These are phyloP conservation scores for Chaetodon trifasciatus DNA, from an alignment of 2,797 vertebrate genomes.

Conservation along the genomic window DNA sequence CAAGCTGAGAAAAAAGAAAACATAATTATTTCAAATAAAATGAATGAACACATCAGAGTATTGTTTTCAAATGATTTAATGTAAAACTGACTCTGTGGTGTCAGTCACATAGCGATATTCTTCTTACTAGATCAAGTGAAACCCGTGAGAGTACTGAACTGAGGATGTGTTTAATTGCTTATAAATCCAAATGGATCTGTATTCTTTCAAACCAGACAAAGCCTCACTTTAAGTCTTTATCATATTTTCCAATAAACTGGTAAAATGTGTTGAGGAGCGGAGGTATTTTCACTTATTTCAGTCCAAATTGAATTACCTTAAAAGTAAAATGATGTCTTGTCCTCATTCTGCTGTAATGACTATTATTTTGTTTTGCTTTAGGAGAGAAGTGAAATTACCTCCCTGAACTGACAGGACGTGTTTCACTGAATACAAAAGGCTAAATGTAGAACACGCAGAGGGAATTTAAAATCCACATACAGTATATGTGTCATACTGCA, in stretches of 20 bases:
- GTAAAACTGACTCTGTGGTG: no score
- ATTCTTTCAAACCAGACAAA: neutral
- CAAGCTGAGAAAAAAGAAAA: no score
- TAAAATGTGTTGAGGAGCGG: neutral
- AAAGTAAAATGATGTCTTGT: slow-evolving; percentile 6
- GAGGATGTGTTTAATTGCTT: neutral
- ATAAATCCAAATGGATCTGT: neutral
- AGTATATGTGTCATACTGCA: neutral
- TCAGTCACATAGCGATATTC: no score
- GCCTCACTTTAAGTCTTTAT: neutral
- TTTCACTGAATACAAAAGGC: slow-evolving; percentile 11
- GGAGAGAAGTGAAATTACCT: slow-evolving; percentile 19
- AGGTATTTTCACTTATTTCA: neutral
- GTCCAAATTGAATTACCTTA: slow-evolving; percentile 7
- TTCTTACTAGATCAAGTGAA: neutral
- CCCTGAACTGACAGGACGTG: neutral
- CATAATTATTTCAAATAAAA: no score
- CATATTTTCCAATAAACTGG: neutral
- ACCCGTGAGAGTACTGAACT: neutral
- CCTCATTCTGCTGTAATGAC: neutral
- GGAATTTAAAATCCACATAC: slow-evolving; percentile 10
- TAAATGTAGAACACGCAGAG: neutral
- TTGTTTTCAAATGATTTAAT: no score
- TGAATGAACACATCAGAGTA: no score
- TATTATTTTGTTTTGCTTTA: slow-evolving; percentile 16